phyloP scores from a whole-genome alignment of 2,113 vertebrate species.

The Micromys minutus region DNA sequence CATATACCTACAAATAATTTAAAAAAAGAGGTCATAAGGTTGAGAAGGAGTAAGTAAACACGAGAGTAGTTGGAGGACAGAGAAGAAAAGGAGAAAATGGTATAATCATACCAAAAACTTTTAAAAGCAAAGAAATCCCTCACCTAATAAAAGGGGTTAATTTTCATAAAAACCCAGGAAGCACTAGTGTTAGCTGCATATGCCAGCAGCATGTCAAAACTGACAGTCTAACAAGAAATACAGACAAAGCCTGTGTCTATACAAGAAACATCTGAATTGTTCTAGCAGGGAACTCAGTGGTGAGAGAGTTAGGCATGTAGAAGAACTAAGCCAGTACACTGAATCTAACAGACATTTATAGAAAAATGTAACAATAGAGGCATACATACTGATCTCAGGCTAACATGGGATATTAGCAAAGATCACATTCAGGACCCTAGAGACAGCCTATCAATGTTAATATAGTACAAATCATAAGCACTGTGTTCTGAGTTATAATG shows the following conservation, averaged over 20 bases:
- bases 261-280: not conserved
- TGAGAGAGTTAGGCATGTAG: not conserved
- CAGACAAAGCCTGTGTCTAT: not conserved
- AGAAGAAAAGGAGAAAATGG: not conserved
- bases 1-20: not conserved
- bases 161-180: not conserved
- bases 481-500: not conserved
- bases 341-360: not conserved
- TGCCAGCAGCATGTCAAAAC: not conserved
- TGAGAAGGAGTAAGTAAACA: not conserved
- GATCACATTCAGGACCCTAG: not conserved
- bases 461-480: not conserved
- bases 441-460: not conserved
- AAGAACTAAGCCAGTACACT: not conserved
- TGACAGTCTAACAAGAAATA: not conserved
- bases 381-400: not conserved
- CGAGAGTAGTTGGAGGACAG: not conserved
- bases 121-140: not conserved
- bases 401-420: not conserved
- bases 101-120: not conserved
- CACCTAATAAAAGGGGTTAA: not conserved
- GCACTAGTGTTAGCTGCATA: not conserved
- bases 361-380: not conserved
- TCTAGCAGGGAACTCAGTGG: not conserved
- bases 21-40: too few relatives aligned